These are phyloP conservation scores for Coregonus clupeaformis DNA, from an alignment of 2,113 vertebrate species.

Conservation along the genomic window DNA sequence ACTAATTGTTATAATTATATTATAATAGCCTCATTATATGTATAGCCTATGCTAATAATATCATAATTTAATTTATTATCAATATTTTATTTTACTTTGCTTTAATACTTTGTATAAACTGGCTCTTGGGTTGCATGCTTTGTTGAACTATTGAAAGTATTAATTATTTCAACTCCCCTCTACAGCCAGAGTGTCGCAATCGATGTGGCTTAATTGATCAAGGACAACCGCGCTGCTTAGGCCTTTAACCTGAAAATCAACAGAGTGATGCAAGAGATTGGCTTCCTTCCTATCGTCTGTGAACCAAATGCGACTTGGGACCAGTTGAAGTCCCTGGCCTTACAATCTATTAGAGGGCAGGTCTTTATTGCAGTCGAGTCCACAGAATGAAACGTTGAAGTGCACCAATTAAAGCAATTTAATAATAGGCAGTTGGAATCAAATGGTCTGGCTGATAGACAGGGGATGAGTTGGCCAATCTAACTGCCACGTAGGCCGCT, in stretches of 20 bases:
- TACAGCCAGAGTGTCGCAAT: constrained; percentile 11
- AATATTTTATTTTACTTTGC: background rate
- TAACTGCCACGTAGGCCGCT: background rate
- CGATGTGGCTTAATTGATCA: constrained; percentile 10
- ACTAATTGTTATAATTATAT: too few species aligned
- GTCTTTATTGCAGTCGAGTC: background rate
- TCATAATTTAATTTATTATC: too few species aligned
- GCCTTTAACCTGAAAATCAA: constrained; percentile 12
- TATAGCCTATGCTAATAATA: too few species aligned
- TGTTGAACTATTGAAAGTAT: background rate
- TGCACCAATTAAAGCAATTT: constrained; percentile 1
- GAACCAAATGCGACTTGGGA: background rate
- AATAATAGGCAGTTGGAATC: background rate
- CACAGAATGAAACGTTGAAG: background rate
- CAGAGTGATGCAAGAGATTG: background rate
- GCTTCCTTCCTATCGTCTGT: background rate
- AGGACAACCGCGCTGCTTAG: constrained; percentile 4
- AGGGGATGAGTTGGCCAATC: background rate
- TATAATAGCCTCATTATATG: too few species aligned
- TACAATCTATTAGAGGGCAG: background rate
- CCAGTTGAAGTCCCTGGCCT: background rate
- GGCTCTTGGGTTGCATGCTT: background rate
- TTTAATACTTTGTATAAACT: background rate
- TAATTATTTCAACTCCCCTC: background rate
- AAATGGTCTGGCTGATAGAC: background rate